Percentiles rank a stretch among this genome's conserved stretches.
Conservation (phyloP, 2,888 invertebrate genomes). For the Litoditis marina region DNA sequence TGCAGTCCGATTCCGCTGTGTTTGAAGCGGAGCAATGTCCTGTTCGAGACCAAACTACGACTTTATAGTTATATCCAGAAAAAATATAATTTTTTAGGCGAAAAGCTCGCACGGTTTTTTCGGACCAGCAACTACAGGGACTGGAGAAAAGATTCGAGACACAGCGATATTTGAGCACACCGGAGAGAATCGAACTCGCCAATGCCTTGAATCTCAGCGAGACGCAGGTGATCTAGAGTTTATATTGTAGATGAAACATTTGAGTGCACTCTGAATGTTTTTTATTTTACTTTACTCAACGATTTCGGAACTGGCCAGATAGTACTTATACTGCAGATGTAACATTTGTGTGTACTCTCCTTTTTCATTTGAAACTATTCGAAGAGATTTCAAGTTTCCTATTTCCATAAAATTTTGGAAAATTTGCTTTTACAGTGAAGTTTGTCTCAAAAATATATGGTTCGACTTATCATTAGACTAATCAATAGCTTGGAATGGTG, state of each 20-base stretch:
- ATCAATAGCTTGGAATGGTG: no score
- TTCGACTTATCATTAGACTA: no score
- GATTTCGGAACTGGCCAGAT: no score
- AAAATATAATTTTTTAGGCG: slow-evolving; percentile 19
- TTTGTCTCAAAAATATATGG: no score
- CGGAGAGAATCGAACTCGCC: slow-evolving; percentile 59
- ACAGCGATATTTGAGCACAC: slow-evolving; percentile 57
- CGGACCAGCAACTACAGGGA: slow-evolving; percentile 66
- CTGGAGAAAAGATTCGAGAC: slow-evolving; percentile 55
- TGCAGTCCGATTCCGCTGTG: background rate
- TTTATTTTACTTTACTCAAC: no score
- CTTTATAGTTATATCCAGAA: background rate
- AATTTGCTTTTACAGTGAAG: no score
- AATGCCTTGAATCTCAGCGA: slow-evolving; percentile 67
- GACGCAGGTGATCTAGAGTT: slow-evolving; percentile 47
- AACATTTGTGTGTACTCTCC: no score
- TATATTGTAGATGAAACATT: background rate
- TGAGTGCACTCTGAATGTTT: no score
- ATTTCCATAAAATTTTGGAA: no score
- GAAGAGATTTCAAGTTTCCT: no score
- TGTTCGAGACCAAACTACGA: background rate
- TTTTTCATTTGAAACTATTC: no score
- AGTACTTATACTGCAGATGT: no score
- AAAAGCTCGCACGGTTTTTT: slow-evolving; percentile 84
- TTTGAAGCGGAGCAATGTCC: background rate